A percentile compares a stretch with the other conserved stretches of the same genome.
These are phyloP conservation scores for Rhinoderma darwinii DNA, from an alignment of 2,113 vertebrate species.

Conservation along the genomic window DNA sequence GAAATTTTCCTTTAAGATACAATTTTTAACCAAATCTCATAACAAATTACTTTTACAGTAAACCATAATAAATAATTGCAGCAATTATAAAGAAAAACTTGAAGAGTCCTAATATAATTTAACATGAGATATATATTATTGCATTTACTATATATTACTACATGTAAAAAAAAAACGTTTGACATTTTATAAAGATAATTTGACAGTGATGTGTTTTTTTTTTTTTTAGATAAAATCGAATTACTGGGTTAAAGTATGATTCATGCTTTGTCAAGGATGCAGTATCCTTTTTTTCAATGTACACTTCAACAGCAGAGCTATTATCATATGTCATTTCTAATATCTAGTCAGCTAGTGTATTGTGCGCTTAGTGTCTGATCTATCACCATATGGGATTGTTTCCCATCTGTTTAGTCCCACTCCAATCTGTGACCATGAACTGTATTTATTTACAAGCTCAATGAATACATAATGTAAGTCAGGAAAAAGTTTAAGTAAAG, in stretches of 20 bases:
- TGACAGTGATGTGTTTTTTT: not conserved
- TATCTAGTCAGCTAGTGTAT: constrained; percentile 46
- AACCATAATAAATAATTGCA: not conserved
- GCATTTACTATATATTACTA: not conserved
- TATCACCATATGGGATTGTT: constrained; percentile 44
- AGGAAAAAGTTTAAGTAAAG: constrained; percentile 4
- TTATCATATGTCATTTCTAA: constrained; percentile 59
- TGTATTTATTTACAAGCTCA: constrained; percentile 43
- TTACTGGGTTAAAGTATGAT: constrained; percentile 30
- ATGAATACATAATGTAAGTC: constrained; percentile 4
- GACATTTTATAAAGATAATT: not conserved
- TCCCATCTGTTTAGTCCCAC: constrained; percentile 53
- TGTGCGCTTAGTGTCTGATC: constrained; percentile 41
- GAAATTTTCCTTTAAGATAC: no score
- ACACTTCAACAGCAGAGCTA: constrained; percentile 35
- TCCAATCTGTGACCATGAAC: constrained; percentile 49
- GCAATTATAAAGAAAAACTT: not conserved
- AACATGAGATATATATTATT: not conserved
- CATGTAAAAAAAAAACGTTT: not conserved
- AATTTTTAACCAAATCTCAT: not conserved
- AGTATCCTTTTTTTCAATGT: constrained; percentile 25
- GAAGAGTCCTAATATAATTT: not conserved
- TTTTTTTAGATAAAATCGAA: not conserved
- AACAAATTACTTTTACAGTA: not conserved
- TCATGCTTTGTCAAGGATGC: constrained; percentile 15